Evolutionary conservation across 2,888 invertebrate genomes (phyloP).

Genomic region (Heliconius aoede): DNA sequence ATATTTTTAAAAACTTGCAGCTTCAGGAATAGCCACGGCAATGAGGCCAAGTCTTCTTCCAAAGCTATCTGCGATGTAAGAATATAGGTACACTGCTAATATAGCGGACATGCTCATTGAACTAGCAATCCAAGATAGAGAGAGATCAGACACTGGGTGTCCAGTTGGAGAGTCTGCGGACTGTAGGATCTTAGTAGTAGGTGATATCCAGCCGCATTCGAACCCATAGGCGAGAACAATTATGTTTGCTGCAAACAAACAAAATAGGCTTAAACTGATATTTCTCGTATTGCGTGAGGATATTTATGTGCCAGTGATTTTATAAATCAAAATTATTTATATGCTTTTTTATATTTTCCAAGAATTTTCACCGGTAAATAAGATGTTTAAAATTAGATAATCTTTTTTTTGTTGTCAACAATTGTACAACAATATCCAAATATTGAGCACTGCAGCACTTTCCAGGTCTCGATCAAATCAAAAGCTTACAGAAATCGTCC

Average conservation of each 20-base stretch:
- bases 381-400: too few relatives aligned
- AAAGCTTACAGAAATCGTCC: too few relatives aligned
- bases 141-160: constrained; percentile 61
- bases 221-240: constrained; percentile 57
- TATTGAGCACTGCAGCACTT: too few relatives aligned
- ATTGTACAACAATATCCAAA: too few relatives aligned
- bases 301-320: too few relatives aligned
- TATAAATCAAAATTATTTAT: too few relatives aligned
- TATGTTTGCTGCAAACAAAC: constrained; percentile 35
- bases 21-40: constrained; percentile 71
- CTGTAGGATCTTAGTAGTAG: constrained; percentile 62
- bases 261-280: too few relatives aligned
- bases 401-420: too few relatives aligned
- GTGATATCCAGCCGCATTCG: constrained; percentile 72
- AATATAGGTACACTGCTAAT: constrained; percentile 67
- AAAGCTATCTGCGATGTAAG: constrained; percentile 68
- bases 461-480: too few relatives aligned
- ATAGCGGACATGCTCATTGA: constrained; percentile 63
- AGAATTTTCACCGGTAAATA: too few relatives aligned
- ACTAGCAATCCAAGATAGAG: constrained; percentile 77
- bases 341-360: too few relatives aligned
- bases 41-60: constrained; percentile 75
- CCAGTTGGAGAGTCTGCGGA: constrained; percentile 61
- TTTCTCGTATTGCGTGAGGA: too few relatives aligned
- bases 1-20: constrained; percentile 59